phyloP scores from a whole-genome alignment of 2,797 vertebrate genomes.

The Meriones psammophilus region DNA sequence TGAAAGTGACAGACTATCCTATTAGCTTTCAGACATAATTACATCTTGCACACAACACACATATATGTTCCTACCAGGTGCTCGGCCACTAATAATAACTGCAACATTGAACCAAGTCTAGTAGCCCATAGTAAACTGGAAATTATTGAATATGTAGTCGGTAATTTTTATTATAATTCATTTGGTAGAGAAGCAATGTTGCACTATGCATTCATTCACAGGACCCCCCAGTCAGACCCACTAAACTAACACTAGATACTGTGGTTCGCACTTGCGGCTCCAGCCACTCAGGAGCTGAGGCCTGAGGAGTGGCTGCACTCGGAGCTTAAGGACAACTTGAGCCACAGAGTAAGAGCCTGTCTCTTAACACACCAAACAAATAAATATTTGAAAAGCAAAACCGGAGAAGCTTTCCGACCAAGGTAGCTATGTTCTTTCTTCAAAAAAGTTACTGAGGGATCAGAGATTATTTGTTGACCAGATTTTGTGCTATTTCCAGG shows the following conservation, averaged over 20 bases:
- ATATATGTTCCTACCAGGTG: not conserved
- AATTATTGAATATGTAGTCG: not conserved
- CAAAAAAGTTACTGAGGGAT: not conserved
- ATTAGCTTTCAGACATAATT: not conserved
- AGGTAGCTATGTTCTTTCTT: not conserved
- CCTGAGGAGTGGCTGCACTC: not conserved
- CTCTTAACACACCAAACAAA: not conserved
- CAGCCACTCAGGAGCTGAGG: not conserved
- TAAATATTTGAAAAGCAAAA: not conserved
- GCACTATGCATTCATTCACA: not conserved
- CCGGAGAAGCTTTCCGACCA: not conserved
- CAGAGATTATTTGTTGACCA: constrained; percentile 40
- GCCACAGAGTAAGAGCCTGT: not conserved
- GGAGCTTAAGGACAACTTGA: not conserved
- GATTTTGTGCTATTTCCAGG: constrained; percentile 3
- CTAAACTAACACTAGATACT: not conserved
- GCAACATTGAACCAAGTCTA: not conserved
- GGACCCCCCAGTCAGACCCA: not conserved
- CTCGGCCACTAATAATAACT: not conserved
- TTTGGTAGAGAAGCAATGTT: not conserved
- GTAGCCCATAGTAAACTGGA: not conserved
- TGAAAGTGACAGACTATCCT: not conserved
- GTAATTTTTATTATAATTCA: not conserved
- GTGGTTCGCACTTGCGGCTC: too few relatives aligned
- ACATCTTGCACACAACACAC: not conserved